A percentile compares a stretch with the other conserved stretches of the same genome.
Evolutionary conservation across 2,797 vertebrate genomes (phyloP).

Genomic region (Craterocephalus amniculus): DNA sequence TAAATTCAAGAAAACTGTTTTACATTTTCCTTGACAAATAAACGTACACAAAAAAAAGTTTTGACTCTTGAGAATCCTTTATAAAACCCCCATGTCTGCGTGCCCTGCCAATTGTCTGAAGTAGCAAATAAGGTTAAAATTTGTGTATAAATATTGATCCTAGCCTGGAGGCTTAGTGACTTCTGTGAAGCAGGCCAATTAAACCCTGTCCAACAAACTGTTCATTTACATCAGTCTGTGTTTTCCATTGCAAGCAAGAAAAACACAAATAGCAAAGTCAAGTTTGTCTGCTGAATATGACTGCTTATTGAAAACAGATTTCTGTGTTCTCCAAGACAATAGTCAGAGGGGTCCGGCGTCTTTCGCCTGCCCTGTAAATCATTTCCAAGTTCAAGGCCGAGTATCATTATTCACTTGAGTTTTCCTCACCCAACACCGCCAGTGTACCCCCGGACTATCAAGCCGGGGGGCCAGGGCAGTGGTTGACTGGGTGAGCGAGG

Average conservation of each 20-base stretch:
- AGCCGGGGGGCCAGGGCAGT: slow-evolving; percentile 39
- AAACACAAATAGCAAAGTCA: slow-evolving; percentile 36
- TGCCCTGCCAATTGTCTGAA: slow-evolving; percentile 45
- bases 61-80: slow-evolving; percentile 15
- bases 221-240: slow-evolving; percentile 40
- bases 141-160: slow-evolving; percentile 59
- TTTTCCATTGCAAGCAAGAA: slow-evolving; percentile 42
- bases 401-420: slow-evolving; percentile 82
- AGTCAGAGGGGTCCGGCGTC: slow-evolving; percentile 60
- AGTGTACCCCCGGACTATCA: slow-evolving; percentile 74
- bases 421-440: slow-evolving; percentile 63
- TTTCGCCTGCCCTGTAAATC: slow-evolving; percentile 79
- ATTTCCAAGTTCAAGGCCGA: slow-evolving; percentile 80
- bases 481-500: slow-evolving; percentile 59
- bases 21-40: slow-evolving; percentile 10
- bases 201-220: slow-evolving; percentile 52
- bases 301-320: slow-evolving; percentile 29
- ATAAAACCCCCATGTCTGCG: slow-evolving; percentile 22
- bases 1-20: slow-evolving; percentile 15
- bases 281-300: slow-evolving; percentile 17
- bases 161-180: slow-evolving; percentile 44
- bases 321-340: slow-evolving; percentile 43
- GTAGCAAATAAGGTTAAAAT: slow-evolving; percentile 60
- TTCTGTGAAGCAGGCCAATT: slow-evolving; percentile 53
- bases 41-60: slow-evolving; percentile 2